These are phyloP conservation scores for Psilanteris sp. DNA, from an alignment of 1,140 invertebrate genomes.

Conservation along the genomic window DNA sequence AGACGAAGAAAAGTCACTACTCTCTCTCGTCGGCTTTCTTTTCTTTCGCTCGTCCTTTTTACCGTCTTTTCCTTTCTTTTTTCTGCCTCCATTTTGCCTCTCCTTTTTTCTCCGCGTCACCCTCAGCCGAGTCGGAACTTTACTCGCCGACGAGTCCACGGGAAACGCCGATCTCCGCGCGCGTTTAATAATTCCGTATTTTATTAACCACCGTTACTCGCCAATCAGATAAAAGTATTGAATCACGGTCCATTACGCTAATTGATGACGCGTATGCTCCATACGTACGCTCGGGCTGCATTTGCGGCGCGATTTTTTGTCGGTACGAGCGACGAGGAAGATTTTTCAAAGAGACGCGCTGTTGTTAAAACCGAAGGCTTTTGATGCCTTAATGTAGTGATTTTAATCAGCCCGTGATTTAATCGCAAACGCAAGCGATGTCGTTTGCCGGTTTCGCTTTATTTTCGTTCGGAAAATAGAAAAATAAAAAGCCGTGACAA, in stretches of 20 bases:
- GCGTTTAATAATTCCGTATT: conserved; percentile 42
- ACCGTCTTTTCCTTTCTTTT: conserved; percentile 16
- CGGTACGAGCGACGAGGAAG: not conserved
- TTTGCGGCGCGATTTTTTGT: conserved; percentile 16
- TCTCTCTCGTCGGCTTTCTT: conserved; percentile 53
- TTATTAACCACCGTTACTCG: conserved; percentile 8
- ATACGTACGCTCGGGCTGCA: conserved; percentile 35
- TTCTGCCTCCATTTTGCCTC: conserved; percentile 7
- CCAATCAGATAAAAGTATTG: conserved; percentile 41
- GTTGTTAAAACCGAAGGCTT: conserved; percentile 16
- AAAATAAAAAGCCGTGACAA: conserved; percentile 2
- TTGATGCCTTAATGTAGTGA: conserved; percentile 32
- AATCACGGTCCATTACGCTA: conserved; percentile 53
- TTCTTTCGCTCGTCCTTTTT: conserved; percentile 48
- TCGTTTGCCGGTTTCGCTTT: conserved; percentile 4
- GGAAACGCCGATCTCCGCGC: conserved; percentile 25
- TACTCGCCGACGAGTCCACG: conserved; percentile 11
- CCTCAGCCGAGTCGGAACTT: conserved; percentile 38
- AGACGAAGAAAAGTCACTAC: conserved; percentile 53
- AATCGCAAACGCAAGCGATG: conserved; percentile 2
- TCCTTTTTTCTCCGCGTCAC: not conserved
- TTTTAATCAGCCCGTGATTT: no score
- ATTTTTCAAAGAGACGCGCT: conserved; percentile 30
- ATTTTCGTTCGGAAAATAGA: conserved; percentile 1
- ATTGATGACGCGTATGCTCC: conserved; percentile 26